Conservation (phyloP, 2,113 vertebrate genomes). For the Pardalotus punctatus region DNA sequence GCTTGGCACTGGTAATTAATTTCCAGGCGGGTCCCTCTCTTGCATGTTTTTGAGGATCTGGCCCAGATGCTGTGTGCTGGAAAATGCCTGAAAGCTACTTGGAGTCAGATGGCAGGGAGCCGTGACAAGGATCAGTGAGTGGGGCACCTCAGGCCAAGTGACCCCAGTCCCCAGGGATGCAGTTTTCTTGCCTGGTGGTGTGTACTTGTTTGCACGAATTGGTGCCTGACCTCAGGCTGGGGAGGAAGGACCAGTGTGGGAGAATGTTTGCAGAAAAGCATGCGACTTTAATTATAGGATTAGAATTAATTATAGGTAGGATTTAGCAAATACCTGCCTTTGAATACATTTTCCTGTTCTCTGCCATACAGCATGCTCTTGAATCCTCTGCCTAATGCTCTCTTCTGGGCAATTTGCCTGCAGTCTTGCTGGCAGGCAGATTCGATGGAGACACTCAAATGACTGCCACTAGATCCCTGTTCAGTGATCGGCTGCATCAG, state of each 20-base stretch:
- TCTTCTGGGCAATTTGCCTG: slow-evolving; percentile 16
- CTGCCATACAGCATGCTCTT: neutral
- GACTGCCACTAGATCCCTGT: neutral
- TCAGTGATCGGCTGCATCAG: fast-evolving
- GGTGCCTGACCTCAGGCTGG: neutral
- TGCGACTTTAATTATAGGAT: slow-evolving; percentile 36
- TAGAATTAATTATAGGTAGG: slow-evolving; percentile 44
- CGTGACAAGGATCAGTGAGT: neutral
- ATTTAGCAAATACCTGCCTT: slow-evolving; percentile 48
- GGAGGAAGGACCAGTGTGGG: neutral
- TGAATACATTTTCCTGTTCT: slow-evolving; percentile 21
- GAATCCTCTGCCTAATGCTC: slow-evolving; percentile 25
- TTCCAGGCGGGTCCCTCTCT: neutral
- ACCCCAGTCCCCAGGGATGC: neutral
- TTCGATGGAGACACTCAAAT: neutral
- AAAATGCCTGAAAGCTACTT: slow-evolving; percentile 42
- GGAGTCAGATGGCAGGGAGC: neutral
- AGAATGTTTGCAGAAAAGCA: slow-evolving; percentile 20
- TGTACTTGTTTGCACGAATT: neutral
- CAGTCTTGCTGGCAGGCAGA: neutral
- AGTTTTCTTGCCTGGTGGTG: neutral
- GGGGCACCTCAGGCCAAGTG: neutral
- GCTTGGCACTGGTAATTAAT: neutral
- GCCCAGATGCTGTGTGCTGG: slow-evolving; percentile 11
- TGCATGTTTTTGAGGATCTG: neutral